Base-by-base conservation (phyloP, 1,140 invertebrate genomes). In the Drosophila repletoides region DNA sequence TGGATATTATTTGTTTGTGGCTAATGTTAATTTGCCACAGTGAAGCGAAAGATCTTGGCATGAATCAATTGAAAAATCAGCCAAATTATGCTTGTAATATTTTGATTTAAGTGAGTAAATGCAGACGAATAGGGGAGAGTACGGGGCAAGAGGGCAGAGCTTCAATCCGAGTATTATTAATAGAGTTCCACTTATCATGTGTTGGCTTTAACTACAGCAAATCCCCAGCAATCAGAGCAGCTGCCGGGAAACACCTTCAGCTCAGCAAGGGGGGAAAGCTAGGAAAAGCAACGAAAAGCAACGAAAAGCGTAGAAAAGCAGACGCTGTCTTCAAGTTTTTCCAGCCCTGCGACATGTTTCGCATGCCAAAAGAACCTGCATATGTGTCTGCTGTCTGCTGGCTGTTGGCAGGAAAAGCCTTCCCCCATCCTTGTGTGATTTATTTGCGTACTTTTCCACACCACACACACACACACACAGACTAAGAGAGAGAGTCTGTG, bases 361-460 rank as follows among this genome's bases (percentile, higher is more conserved):
- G 77, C 73, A 83, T 84, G 74, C 53, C 67, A 76, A 83, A 83
- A 69, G 33, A 12, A 10, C 60, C 53, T 60, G 58, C 59, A 60
- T 28, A 22, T 60, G 46, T 48, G 52, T 72, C 29, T 65, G 64
- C 41, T 17, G 41, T 67, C 34, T 56, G 33, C 2, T 34, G 33
- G 9, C 15, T 10, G 33, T 24, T 33, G 26, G 33, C 12, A 60
- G 38, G 31, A 49, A 53, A 41, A 33, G 5, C 3, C 15, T 33
- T 19, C 28, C n/a, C 26, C 58, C 2, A 48, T 12, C 28, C 74
- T 53, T 29, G 10, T 51, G 64, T 83, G 79, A 84, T 83, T 83
- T 83, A 83, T 83, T 63, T 56, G 56, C 64, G n/a, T 41, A 63
- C 58, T 43, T 59, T 56, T 43, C 24, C 40, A 45, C 31, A 59